Evolutionary conservation across 2,888 invertebrate genomes (phyloP).

Genomic region (Odiellus spinosus): DNA sequence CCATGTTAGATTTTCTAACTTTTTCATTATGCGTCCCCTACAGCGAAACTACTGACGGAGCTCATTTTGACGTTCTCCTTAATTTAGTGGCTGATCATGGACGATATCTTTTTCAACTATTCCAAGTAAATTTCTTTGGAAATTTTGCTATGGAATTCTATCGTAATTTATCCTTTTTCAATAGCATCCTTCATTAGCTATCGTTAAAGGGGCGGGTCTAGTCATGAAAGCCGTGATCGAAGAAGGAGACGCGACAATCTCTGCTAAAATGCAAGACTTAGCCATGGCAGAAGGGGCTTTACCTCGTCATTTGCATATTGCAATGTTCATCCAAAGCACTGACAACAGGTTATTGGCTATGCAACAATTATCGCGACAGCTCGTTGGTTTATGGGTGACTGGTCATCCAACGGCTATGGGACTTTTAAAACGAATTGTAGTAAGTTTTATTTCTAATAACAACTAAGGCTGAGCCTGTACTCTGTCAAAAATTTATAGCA

Average conservation of each 20-base stretch:
- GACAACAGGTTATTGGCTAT: conserved; percentile 55
- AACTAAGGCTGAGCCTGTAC: too few relatives aligned
- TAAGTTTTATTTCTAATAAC: conserved; percentile 35
- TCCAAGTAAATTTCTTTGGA: conserved; percentile 44
- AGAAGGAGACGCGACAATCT: conserved; percentile 82
- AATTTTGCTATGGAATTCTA: too few relatives aligned
- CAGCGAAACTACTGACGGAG: conserved; percentile 95
- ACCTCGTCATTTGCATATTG: conserved; percentile 75
- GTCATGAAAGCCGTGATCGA: conserved; percentile 95
- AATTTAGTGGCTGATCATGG: conserved; percentile 89
- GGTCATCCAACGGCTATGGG: conserved; percentile 82
- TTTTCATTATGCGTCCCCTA: conserved; percentile 97
- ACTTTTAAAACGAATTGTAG: conserved; percentile 69
- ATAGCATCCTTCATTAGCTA: conserved; percentile 89
- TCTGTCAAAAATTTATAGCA: too few relatives aligned
- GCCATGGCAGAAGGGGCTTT: conserved; percentile 92
- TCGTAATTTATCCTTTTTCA: conserved; percentile 5
- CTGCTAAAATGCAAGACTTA: conserved; percentile 83
- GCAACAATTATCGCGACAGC: conserved; percentile 78
- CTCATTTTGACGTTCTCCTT: conserved; percentile 78
- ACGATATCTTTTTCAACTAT: conserved; percentile 74
- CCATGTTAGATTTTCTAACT: conserved; percentile 95
- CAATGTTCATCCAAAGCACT: conserved; percentile 60
- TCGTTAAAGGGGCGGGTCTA: conserved; percentile 93
- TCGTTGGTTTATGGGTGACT: conserved; percentile 90